A percentile compares a stretch with the other conserved stretches of the same genome.
Evolutionary conservation across 2,113 vertebrate species (phyloP).

Genomic region (Arizona elegans): DNA sequence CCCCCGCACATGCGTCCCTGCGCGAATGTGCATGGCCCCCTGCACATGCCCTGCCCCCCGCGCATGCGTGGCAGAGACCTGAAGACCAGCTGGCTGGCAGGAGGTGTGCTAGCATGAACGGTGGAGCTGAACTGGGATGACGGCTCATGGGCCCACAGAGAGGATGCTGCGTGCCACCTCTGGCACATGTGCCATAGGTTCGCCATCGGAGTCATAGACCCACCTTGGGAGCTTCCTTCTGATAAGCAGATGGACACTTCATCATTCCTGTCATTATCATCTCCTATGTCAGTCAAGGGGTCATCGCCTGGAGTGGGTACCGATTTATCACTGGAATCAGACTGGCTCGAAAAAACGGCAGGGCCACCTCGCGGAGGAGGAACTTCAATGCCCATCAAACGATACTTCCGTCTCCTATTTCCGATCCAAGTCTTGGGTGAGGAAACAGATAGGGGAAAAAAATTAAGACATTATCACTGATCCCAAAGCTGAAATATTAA

Average conservation of each 20-base stretch:
- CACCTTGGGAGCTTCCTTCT: constrained; percentile 85
- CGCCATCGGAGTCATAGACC: too few relatives aligned
- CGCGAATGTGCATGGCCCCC: too few relatives aligned
- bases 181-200: too few relatives aligned
- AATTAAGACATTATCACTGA: constrained; percentile 45
- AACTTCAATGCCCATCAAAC: constrained; percentile 97
- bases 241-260: constrained; percentile 86
- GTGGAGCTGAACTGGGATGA: too few relatives aligned
- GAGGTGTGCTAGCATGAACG: too few relatives aligned
- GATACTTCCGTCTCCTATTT: constrained; percentile 96
- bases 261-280: constrained; percentile 87
- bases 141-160: too few relatives aligned
- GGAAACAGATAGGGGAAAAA: constrained; percentile 59
- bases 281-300: constrained; percentile 76
- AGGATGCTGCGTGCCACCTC: too few relatives aligned
- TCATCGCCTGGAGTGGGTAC: constrained; percentile 80
- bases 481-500: background rate
- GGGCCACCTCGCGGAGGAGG: constrained; percentile 93
- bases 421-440: constrained; percentile 95
- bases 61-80: too few relatives aligned
- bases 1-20: too few relatives aligned
- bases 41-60: too few relatives aligned
- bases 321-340: constrained; percentile 76
- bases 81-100: too few relatives aligned
- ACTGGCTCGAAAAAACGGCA: constrained; percentile 85